Percentiles rank a stretch among this genome's conserved stretches.
Conservation (phyloP, 2,797 vertebrate genomes). For the Synanceia verrucosa region DNA sequence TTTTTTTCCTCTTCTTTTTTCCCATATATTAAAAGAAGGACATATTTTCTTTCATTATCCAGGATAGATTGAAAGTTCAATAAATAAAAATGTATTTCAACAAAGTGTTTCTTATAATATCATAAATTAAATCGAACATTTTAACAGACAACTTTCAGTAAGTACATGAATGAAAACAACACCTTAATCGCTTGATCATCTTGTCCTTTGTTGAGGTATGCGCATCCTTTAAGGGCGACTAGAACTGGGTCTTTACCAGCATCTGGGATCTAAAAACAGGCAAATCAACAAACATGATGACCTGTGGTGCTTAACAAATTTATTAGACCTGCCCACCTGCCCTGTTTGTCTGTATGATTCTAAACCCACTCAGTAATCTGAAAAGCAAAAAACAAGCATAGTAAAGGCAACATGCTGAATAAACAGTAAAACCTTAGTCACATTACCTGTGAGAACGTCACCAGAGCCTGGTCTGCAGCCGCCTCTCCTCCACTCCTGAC, state of each 20-base stretch:
- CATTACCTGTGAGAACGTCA: conserved; percentile 87
- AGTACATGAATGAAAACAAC: conserved; percentile 60
- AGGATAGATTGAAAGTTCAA: not conserved
- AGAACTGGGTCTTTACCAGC: conserved; percentile 83
- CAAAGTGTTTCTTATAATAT: not conserved
- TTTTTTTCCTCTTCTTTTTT: not conserved
- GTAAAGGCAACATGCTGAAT: not conserved
- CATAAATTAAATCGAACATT: not conserved
- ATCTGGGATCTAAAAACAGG: conserved; percentile 84
- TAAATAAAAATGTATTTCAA: not conserved
- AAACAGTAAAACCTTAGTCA: not conserved
- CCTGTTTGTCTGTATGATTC: too few relatives aligned
- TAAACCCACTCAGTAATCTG: too few relatives aligned
- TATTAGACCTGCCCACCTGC: too few relatives aligned
- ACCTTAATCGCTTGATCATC: conserved; percentile 87
- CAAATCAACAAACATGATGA: conserved; percentile 1
- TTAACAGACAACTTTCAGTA: not conserved
- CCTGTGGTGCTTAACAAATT: too few relatives aligned
- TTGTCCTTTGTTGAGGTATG: conserved; percentile 86
- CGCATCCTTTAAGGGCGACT: conserved; percentile 84
- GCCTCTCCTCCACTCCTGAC: conserved; percentile 79
- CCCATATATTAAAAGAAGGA: not conserved
- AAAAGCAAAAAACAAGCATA: too few relatives aligned
- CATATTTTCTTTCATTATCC: not conserved
- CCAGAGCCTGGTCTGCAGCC: conserved; percentile 86